Percentiles rank a stretch among this genome's conserved stretches.
These are phyloP conservation scores for Trachelus troglodyta DNA, from an alignment of 2,888 invertebrate genomes.

Conservation along the genomic window DNA sequence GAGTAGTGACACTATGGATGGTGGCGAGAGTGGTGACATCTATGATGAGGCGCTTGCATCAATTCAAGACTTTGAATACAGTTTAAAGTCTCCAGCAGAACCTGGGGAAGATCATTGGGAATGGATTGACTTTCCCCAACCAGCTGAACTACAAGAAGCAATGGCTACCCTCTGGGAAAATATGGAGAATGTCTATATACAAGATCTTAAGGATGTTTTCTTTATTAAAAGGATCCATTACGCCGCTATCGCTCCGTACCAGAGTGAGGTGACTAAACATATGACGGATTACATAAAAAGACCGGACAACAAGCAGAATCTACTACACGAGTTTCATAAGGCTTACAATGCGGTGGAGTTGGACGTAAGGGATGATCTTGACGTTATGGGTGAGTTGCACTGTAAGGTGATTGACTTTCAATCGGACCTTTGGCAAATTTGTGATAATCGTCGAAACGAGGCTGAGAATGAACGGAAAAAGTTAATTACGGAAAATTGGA, in stretches of 20 bases:
- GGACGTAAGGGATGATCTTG: constrained; percentile 70
- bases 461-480: constrained; percentile 69
- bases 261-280: constrained; percentile 69
- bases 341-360: constrained; percentile 72
- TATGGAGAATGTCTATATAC: constrained; percentile 68
- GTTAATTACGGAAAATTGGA: constrained; percentile 72
- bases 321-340: constrained; percentile 71
- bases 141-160: constrained; percentile 60
- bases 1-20: neutral
- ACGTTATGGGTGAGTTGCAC: constrained; percentile 74
- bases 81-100: constrained; percentile 15
- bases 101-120: constrained; percentile 58
- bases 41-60: neutral
- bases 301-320: constrained; percentile 72
- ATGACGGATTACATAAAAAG: constrained; percentile 70
- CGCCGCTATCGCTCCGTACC: constrained; percentile 71
- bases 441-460: constrained; percentile 70
- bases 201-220: constrained; percentile 71
- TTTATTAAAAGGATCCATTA: constrained; percentile 71
- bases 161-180: constrained; percentile 70
- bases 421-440: constrained; percentile 69
- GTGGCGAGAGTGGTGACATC: constrained; percentile 5
- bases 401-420: constrained; percentile 70
- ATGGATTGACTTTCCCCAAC: constrained; percentile 66
- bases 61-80: constrained; percentile 4